phyloP scores from a whole-genome alignment of 1,140 invertebrate species.

The Stegodyphus mimosarum region DNA sequence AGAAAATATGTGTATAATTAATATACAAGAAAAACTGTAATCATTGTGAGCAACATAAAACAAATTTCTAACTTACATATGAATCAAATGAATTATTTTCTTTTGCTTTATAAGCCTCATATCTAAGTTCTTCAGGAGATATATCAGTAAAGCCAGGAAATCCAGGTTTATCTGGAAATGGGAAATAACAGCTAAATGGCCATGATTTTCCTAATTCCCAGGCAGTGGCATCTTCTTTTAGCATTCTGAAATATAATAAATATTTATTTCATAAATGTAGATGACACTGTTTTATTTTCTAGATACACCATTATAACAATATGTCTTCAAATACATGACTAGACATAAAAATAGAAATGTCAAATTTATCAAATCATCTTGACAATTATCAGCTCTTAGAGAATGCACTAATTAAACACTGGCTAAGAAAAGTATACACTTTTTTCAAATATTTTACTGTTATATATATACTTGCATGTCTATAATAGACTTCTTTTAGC shows the following conservation, averaged over 20 bases:
- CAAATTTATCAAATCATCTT: no score
- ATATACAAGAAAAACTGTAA: not conserved
- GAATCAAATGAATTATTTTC: constrained; percentile 42
- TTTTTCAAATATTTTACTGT: no score
- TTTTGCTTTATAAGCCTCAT: constrained; percentile 41
- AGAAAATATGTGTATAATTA: not conserved
- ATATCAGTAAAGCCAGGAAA: constrained; percentile 43
- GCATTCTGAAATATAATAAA: not conserved
- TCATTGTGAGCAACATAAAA: not conserved
- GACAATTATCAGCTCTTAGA: no score
- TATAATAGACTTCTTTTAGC: no score
- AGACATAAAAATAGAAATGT: no score
- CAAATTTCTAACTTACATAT: constrained; percentile 30
- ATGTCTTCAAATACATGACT: no score
- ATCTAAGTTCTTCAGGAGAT: constrained; percentile 37
- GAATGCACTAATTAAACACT: no score
- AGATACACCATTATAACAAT: no score
- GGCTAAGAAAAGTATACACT: no score
- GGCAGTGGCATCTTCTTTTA: constrained; percentile 26
- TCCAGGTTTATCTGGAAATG: not conserved
- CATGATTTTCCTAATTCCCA: constrained; percentile 39
- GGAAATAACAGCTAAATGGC: constrained; percentile 40
- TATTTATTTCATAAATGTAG: not conserved
- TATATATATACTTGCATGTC: no score
- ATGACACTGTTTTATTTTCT: no score